Base-by-base conservation (phyloP, 2,113 vertebrate genomes). In the Cyprinus carpio region DNA sequence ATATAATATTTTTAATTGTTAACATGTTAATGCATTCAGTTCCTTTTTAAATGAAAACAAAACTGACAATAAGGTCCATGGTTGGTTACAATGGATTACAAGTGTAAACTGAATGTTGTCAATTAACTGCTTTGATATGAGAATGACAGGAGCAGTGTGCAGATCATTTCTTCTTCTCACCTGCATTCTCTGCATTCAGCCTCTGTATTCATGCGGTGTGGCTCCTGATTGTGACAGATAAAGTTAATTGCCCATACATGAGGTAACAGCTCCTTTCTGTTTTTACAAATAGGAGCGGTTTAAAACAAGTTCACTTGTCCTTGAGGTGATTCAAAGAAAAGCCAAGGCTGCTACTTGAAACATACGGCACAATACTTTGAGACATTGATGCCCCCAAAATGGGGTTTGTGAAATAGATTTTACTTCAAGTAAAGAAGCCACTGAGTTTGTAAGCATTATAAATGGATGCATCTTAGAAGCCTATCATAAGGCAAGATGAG, bases 221-320 rank as follows among this genome's bases (percentile, higher is more conserved):
- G 49, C 58, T 84, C 81, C 78, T 85, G 84, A 88, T 87, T 85
- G 82, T 85, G 87, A 90, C 86, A 85, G 83, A 84, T 89, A 86
- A 87, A 89, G 80, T 85, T 89, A 91, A 92, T 92, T 85, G 84
- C 43, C 81, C 88, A 83, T 88, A 86, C 72, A 58, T 60, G 69
- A 88, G 84, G 75, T 87, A 81, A 83, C 87, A 89, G 72, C 72
- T 84, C 25, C 75, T 87, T 72, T 90, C 65, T 86, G 78, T 89
- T 88, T 81, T 86, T 87, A 87, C 86, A 89, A 88, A 91, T 83
- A 65, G 58, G 75, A 85, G 43, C 69, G 51, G 86, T 86, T 84
- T 84, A 86, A 46, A 51, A 54, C 37, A n/a, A 71, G 58, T 89
- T 90, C 64, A 58, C 46, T 81, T 81, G 87, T 86, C 89, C 89